Base-by-base conservation (phyloP, 1,140 invertebrate genomes). In the Caenorhabditis remanei region DNA sequence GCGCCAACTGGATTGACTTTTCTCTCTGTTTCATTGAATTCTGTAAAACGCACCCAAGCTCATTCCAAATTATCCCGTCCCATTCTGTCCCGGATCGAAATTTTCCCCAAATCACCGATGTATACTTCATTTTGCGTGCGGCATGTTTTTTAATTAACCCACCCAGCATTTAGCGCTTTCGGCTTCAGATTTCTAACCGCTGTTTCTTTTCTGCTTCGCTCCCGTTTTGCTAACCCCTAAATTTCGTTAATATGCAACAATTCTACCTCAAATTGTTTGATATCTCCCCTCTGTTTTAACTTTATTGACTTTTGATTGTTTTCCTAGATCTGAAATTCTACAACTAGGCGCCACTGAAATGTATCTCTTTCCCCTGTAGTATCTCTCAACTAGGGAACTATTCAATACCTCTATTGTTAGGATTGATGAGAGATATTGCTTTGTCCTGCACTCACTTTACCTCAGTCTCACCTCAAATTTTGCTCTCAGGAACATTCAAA, bases 341-440 rank as follows among this genome's bases (percentile, higher is more conserved):
- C 46, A 79, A 48, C n/a, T 79, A 79, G 71, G 71, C 46, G 71
- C 71, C 46, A 79, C 40, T 79, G 71, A 79, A 79, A 24, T 79
- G 71, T 71, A 71, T 71, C 65, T 71, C 41, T 46, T 9, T 5
- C 11, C 67, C 8, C 8, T 53, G 43, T 79, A 50, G 71, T 79
- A 50, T 79, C 71, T 79, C 71, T 79, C 71, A 11, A 24, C 14
- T 79, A 79, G 71, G 46, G 53, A 79, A 24, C 71, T 50, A n/a
- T 79, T 79, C 7, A 46, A 19, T 14, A 50, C 46, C 71, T 79
- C 46, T 79, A 50, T 24, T 24, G 43, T 41, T 50, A 50, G 71
- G 46, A 79, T 79, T 79, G 71, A 79, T 79, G 71, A 79, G 71
- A 79, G 71, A 79, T 79, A 79, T 79, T 79, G 71, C 71, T 79